phyloP scores from a whole-genome alignment of 2,888 invertebrate species.

The Abrostola tripartita region DNA sequence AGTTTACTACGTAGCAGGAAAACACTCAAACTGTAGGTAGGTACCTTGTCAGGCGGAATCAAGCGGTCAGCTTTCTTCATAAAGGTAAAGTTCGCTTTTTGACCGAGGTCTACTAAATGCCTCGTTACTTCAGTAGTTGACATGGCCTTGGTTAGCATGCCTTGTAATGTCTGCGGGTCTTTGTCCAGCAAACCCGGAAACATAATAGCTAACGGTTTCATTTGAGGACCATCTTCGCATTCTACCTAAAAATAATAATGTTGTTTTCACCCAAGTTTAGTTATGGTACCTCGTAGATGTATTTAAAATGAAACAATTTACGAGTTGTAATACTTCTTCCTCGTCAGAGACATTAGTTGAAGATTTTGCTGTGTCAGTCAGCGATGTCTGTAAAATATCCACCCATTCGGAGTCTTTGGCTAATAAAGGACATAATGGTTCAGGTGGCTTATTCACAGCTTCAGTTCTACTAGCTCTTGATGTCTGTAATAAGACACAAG shows the following conservation, averaged over 20 bases:
- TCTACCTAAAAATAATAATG: conserved; percentile 68
- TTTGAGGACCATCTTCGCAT: conserved; percentile 74
- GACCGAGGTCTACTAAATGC: conserved; percentile 77
- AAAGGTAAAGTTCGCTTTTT: conserved; percentile 80
- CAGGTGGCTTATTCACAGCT: conserved; percentile 43
- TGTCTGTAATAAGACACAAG: conserved; percentile 50
- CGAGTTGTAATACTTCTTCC: conserved; percentile 78
- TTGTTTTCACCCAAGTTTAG: conserved; percentile 1
- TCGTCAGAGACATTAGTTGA: conserved; percentile 63
- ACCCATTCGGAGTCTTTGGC: conserved; percentile 87
- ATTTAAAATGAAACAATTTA: conserved; percentile 59
- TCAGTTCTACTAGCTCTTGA: conserved; percentile 51
- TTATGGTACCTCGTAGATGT: neutral
- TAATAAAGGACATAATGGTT: conserved; percentile 72
- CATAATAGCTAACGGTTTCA: conserved; percentile 79
- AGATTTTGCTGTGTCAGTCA: conserved; percentile 47
- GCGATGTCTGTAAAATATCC: conserved; percentile 71
- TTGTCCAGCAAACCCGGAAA: conserved; percentile 77
- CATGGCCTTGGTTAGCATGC: conserved; percentile 76
- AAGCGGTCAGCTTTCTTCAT: conserved; percentile 81
- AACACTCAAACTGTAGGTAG: conserved; percentile 30
- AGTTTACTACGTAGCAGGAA: neutral
- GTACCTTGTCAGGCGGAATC: conserved; percentile 78
- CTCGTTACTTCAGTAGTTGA: conserved; percentile 83
- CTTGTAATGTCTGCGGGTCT: conserved; percentile 76